Evolutionary conservation across 2,797 vertebrate species (phyloP), one percentile per base, ranked within the genome.

Genomic region (Pyrocephalus nanus): DNA sequence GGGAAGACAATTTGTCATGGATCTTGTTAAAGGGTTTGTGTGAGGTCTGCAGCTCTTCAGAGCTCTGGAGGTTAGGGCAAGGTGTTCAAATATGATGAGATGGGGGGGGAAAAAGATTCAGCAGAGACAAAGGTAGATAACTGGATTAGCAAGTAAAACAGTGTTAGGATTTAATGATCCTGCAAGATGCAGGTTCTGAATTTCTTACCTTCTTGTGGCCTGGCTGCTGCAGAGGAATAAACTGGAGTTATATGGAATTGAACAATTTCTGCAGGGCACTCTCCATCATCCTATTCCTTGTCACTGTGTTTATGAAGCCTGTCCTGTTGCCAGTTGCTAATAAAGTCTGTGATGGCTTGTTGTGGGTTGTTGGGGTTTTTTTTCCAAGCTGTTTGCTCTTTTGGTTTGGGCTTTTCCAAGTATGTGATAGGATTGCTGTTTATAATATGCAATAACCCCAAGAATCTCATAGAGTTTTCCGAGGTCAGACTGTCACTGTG

Each of bases 401-500:
- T 76, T 90, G 36, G 54, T 74, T 77, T 8, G 61, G 42, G n/a
- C 48, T 89, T 81, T 87, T 74, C 26, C 27, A 62, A 65, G 53
- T 45, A 54, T 76, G 70, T 55, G 83, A 74, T 82, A 90, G 75
- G 45, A 57, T 82, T 72, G 54, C 65, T 92, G 65, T 88, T 95
- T 86, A n/a, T 55, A 48, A 72, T 95, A 62, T 4, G 14, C 69
- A 91, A 84, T 88, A 95, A 94, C 92, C 77, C 74, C 64, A 66
- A 96, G 87, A 75, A 94, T 65, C 67, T 94, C n/a, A 14, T 13
- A 0, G 38, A 92, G 84, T 92, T 93, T 92, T 94, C 86, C 76
- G 80, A 97, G 94, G 93, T 95, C 91, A 91, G 58, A 29, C 72
- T 96, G 79, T 95, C 93, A 81, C 50, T 38, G 40, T 73, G 76